Percentiles rank a stretch among this genome's conserved stretches.
phyloP scores from a whole-genome alignment of 2,888 invertebrate species.

The Tetragonisca angustula region DNA sequence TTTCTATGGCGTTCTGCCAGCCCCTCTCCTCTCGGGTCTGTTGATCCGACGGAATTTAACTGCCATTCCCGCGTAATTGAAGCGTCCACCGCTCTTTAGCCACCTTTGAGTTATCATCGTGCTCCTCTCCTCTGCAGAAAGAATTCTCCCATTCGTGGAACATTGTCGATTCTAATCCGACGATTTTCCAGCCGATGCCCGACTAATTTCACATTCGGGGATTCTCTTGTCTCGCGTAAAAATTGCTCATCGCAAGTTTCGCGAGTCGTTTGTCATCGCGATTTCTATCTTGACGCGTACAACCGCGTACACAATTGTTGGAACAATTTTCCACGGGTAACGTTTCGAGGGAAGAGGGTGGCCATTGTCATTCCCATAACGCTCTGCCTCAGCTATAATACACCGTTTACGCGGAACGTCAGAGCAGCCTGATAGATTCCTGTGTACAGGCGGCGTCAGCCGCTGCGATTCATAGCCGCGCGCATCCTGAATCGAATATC shows the following conservation, averaged over 20 bases:
- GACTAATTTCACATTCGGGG: too few relatives aligned
- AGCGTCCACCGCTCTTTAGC: conserved; percentile 12
- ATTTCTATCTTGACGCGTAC: background rate
- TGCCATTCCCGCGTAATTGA: conserved; percentile 64
- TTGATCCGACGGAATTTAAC: conserved; percentile 73
- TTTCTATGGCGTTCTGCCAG: conserved; percentile 69
- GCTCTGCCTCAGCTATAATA: background rate
- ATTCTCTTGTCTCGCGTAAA: too few relatives aligned
- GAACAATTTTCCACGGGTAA: background rate
- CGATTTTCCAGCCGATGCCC: background rate
- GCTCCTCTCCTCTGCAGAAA: background rate
- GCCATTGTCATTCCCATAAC: conserved; percentile 20
- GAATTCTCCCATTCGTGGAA: background rate
- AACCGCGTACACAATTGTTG: background rate
- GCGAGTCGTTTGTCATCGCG: too few relatives aligned
- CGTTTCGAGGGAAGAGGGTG: background rate
- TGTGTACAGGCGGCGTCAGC: background rate
- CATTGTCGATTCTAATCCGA: too few relatives aligned
- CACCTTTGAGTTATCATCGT: conserved; percentile 17
- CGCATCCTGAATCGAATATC: conserved; percentile 53
- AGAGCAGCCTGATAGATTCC: conserved; percentile 9
- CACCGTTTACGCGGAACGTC: conserved; percentile 25
- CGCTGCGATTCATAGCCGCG: conserved; percentile 31
- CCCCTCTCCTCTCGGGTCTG: conserved; percentile 56
- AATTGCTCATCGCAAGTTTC: too few relatives aligned